Evolutionary conservation across 2,888 invertebrate species (phyloP), one percentile per base, ranked within the genome.

Genomic region (Acrobasis suavella): DNA sequence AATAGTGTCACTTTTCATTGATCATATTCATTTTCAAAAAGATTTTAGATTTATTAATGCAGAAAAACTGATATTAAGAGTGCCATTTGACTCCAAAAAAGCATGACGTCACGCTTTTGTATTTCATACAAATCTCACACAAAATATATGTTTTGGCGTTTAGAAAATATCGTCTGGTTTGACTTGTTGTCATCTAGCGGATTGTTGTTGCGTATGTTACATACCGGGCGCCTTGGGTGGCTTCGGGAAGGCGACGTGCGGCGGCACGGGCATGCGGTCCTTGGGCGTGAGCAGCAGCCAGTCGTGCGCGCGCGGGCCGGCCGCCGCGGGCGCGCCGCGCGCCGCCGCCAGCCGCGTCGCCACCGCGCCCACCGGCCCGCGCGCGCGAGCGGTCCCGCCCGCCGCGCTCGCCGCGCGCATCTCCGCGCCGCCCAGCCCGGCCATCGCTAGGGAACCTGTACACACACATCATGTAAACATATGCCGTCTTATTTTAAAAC

Each of bases 221-320:
- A 65, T 76, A 95, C 95, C 96, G 67, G 96, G 96, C 65, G 96
- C 97, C 88, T 97, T 97, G 58, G 97, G 97, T 70, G 98, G 98
- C 87, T 97, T 96, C 62, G 98, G 98, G 91, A 97, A 98, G 77
- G 96, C 96, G 72, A 96, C 95, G 81, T 95, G 95, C 72, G 95
- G 95, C 49, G 97, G 97, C 88, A 94, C 94, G 69, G 97, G 97
- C 91, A 97, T 94, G 89, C 95, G 94, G 76, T 95, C 95, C 68
- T 94, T 94, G 70, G 96, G 95, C 66, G 96, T 96, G 64, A 96
- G 93, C 69, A 94, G 91, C 65, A 97, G 93, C 96, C 96, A 97
- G 65, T 95, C 95, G 90, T 93, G 93, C 75, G 90, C 83, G 67
- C 93, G 93, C 63, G 89, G 86, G 62, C 86, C 76, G 9, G 88